Base-by-base conservation (phyloP, 2,888 invertebrate species). In the Scelioninae gen. 1 region DNA sequence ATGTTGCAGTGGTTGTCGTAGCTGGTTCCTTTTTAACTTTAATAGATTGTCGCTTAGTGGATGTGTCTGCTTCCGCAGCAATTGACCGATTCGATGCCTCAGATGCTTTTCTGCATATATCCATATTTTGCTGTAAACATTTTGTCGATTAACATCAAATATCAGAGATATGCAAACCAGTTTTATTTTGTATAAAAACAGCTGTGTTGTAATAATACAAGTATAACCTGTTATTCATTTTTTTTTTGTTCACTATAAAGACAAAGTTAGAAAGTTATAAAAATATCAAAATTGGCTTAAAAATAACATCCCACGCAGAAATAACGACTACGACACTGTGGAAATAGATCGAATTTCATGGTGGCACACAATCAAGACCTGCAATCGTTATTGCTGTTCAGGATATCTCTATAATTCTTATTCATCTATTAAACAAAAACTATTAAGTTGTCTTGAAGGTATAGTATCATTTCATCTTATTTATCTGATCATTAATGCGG, bases 21-120 rank as follows among this genome's bases (percentile, higher is more conserved):
- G 91, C 92, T 10, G 93, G 93, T 85, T 93, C 93, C 72, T 93
- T 91, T 84, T 93, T 93, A 8, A 93, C 92, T 83, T 92, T 92
- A 34, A 90, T 89, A 32, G 92, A 91, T 11, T 88, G 87, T 74
- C 92, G 86, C 34, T 91, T 89, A 55, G 91, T 89, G 0, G 92
- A 92, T 0, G 92, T 92, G 82, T 92, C 92, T 1, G 92, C 92
- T 77, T 92, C 92, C 5, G 92, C 92, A 3, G 92, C 89, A 53
- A 92, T 89, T 58, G 92, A 92, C 66, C 91, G 88, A 81, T 87
- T 90, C 56, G 90, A 91, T 13, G 87, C 82, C 63, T 92, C 92
- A 9, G 90, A 90, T 3, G 89, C 86, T 81, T 91, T 91, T 78
- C 92, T 90, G 83, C 92, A 92, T 4, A 92, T 88, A 11, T 92